These are phyloP conservation scores for Dipus sagitta DNA, from an alignment of 2,797 vertebrate genomes.

Conservation along the genomic window DNA sequence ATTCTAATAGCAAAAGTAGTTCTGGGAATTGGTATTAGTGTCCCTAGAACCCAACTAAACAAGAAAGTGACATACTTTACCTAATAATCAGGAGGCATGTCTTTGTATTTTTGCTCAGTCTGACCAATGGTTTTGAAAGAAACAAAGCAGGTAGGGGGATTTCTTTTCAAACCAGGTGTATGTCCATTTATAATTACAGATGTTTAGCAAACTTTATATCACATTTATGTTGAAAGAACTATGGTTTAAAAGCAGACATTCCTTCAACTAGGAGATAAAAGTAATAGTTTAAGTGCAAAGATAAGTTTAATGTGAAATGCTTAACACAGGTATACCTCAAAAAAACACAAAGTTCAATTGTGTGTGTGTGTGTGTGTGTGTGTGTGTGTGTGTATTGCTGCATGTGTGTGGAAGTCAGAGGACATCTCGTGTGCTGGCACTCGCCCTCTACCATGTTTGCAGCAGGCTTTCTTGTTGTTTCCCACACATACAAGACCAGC, in stretches of 20 bases:
- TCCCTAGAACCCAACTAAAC: conserved; percentile 33
- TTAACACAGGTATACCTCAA: background rate
- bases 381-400: too few relatives aligned
- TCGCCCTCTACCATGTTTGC: too few relatives aligned
- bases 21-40: conserved; percentile 54
- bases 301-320: background rate
- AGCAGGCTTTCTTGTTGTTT: too few relatives aligned
- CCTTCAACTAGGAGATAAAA: conserved; percentile 38
- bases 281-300: conserved; percentile 10
- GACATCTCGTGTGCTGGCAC: too few relatives aligned
- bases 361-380: background rate
- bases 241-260: background rate
- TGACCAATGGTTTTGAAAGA: conserved; percentile 18
- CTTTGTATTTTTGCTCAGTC: conserved; percentile 9
- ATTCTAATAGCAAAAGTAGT: conserved; percentile 73
- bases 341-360: background rate
- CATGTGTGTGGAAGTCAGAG: too few relatives aligned
- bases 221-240: conserved; percentile 24
- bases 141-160: conserved; percentile 19
- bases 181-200: conserved; percentile 11
- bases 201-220: background rate
- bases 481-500: too few relatives aligned
- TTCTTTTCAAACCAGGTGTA: background rate
- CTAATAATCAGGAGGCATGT: background rate
- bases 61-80: background rate